A percentile compares a stretch with the other conserved stretches of the same genome.
Evolutionary conservation across 2,797 vertebrate genomes (phyloP).

Genomic region (Acanthurus lineatus): DNA sequence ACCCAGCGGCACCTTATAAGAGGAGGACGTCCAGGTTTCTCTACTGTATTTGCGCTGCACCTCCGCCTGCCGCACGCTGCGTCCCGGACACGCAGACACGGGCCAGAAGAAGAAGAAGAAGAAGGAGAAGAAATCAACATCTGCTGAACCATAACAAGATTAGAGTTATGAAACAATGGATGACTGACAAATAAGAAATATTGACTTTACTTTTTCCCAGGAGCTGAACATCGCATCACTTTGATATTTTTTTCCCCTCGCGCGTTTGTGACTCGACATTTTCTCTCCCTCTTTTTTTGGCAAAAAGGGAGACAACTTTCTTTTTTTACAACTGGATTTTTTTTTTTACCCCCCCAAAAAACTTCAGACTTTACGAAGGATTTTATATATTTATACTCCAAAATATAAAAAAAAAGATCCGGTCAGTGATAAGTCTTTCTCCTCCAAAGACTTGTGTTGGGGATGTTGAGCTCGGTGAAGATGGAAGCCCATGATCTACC

Average conservation of each 20-base stretch:
- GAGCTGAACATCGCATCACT: constrained; percentile 27
- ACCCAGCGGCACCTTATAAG: constrained; percentile 80
- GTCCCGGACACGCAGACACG: constrained; percentile 26
- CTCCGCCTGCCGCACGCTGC: constrained; percentile 23
- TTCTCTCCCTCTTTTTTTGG: neutral
- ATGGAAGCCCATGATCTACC: constrained; percentile 91
- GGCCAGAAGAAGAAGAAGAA: constrained; percentile 42
- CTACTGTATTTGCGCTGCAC: constrained; percentile 66
- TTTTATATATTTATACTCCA: constrained; percentile 38
- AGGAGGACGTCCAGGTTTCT: constrained; percentile 49
- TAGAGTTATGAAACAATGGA: constrained; percentile 72
- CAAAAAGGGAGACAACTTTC: constrained; percentile 9
- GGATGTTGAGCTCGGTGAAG: constrained; percentile 92
- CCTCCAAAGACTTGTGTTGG: constrained; percentile 71
- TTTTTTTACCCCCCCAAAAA: neutral
- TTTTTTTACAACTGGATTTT: constrained; percentile 35
- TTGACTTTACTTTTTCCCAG: constrained; percentile 49
- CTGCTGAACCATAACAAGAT: constrained; percentile 40
- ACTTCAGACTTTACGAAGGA: constrained; percentile 37
- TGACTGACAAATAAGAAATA: constrained; percentile 70
- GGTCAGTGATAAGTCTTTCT: constrained; percentile 36
- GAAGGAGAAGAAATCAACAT: constrained; percentile 12
- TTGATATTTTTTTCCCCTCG: neutral
- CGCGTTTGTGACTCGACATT: constrained; percentile 1
- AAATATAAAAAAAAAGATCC: constrained; percentile 13